Percentiles rank a stretch among this genome's conserved stretches.
phyloP scores from a whole-genome alignment of 1,140 invertebrate genomes.

The Pygmarrhopalites habei region DNA sequence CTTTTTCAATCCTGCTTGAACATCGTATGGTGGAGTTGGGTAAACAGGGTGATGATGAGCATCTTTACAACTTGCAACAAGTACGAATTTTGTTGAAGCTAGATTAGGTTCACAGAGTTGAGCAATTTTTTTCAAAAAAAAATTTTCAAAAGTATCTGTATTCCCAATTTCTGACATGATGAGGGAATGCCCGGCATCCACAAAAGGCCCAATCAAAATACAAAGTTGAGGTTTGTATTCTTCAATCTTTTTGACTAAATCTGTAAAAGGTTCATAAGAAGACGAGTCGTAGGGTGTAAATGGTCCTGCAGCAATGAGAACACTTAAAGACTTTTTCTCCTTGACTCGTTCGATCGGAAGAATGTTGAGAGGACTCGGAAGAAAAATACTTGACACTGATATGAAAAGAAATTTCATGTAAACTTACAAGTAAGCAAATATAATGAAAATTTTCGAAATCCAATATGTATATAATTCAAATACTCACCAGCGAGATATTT shows the following conservation, averaged over 20 bases:
- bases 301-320: slow-evolving; percentile 64
- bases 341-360: too few species aligned
- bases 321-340: too few species aligned
- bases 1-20: neutral
- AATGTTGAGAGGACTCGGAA: too few species aligned
- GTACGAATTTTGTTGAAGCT: slow-evolving; percentile 54
- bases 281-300: slow-evolving; percentile 69
- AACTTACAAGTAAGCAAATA: too few species aligned
- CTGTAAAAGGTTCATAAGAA: slow-evolving; percentile 69
- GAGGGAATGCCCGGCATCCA: slow-evolving; percentile 62
- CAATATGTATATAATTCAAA: too few species aligned
- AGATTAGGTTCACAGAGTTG: slow-evolving; percentile 48
- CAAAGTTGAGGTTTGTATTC: slow-evolving; percentile 68
- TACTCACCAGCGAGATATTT: slow-evolving; percentile 60
- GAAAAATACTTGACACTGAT: too few species aligned
- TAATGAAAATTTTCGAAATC: too few species aligned
- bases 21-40: slow-evolving; percentile 64
- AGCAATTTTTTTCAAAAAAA: slow-evolving; percentile 61
- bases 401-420: too few species aligned
- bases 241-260: slow-evolving; percentile 61
- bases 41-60: slow-evolving; percentile 67
- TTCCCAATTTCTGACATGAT: slow-evolving; percentile 48
- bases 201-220: slow-evolving; percentile 73
- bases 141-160: slow-evolving; percentile 58
- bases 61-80: slow-evolving; percentile 69